Base-by-base conservation (phyloP, 2,888 invertebrate genomes). In the Xanthorhoe designata region DNA sequence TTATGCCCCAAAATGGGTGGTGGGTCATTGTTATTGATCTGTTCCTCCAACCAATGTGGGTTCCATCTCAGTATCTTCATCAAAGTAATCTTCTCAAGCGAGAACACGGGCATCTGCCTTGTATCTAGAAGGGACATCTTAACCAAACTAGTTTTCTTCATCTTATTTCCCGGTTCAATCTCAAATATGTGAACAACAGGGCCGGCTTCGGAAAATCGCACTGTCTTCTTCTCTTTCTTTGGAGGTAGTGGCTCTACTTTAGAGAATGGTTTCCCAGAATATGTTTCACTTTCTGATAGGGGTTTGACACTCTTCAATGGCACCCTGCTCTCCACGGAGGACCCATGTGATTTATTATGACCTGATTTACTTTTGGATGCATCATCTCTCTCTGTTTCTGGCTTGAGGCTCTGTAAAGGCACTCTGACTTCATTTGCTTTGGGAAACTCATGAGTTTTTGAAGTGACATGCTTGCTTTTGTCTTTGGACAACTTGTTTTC, bases 41-140 rank as follows among this genome's bases (percentile, higher is more conserved):
- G 94, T 73, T 95, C 94, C 64, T 94, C 84, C 2, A 96, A 79
- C 96, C 96, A 96, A 29, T 93, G 89, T 8, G 96, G 95, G 76
- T 95, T 95, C 96, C 96, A 96, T 18, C 87, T 75, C 5, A 96
- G 88, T 70, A 96, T 94, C 69, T 94, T 92, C 69, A 93, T 86
- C 29, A 95, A 82, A 10, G 95, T 94, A 51, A 94, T 86, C 69
- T 94, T 92, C 72, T 89, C 81, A 52, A 85, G 74, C 32, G 92
- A 90, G 74, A 86, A 88, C 15, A 84, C 73, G 24, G 90, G 88
- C 71, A 78, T 81, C 56, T 86, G 83, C 45, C 80, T 81, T 7
- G 76, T 71, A 69, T 90, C 87, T 7, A 88, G 70, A 47, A 87
- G 68, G 49, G 81, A 75, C 13, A 80, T 84, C 78, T 87, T 91